These are phyloP conservation scores for Centropus unirufus DNA, from an alignment of 2,113 vertebrate species.

Conservation along the genomic window DNA sequence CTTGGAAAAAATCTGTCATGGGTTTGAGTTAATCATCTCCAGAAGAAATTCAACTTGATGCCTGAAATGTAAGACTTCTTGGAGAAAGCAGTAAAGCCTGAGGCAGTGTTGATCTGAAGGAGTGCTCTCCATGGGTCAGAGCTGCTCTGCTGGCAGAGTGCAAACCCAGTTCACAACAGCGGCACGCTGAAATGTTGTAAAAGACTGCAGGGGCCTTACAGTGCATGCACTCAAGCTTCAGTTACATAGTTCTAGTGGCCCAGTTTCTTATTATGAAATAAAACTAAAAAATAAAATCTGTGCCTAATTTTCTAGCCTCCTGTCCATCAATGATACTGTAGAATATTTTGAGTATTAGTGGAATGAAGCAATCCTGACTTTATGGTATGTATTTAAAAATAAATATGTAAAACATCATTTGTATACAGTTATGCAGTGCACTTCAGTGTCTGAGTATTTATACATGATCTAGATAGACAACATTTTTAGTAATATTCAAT, in stretches of 20 bases:
- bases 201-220: conserved; percentile 78
- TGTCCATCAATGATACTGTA: conserved; percentile 70
- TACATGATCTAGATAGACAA: neutral
- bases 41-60: conserved; percentile 97
- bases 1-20: conserved; percentile 99
- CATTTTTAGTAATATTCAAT: neutral
- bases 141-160: conserved; percentile 85
- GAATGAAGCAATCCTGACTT: conserved; percentile 47
- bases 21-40: conserved; percentile 99
- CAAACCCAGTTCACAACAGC: conserved; percentile 82
- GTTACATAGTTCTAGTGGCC: conserved; percentile 78
- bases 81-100: conserved; percentile 90
- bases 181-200: conserved; percentile 77
- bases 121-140: conserved; percentile 92
- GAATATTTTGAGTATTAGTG: conserved; percentile 48
- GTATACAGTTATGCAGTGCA: neutral
- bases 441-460: neutral
- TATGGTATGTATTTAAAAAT: conserved; percentile 10
- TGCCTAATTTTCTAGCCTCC: conserved; percentile 75
- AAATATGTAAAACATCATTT: conserved; percentile 1
- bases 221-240: conserved; percentile 75
- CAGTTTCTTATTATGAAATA: conserved; percentile 78
- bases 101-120: conserved; percentile 92
- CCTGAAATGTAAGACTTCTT: conserved; percentile 98
- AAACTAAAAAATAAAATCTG: conserved; percentile 79